Evolutionary conservation across 1,140 invertebrate species (phyloP).

Genomic region (Mactra quadrangularis): DNA sequence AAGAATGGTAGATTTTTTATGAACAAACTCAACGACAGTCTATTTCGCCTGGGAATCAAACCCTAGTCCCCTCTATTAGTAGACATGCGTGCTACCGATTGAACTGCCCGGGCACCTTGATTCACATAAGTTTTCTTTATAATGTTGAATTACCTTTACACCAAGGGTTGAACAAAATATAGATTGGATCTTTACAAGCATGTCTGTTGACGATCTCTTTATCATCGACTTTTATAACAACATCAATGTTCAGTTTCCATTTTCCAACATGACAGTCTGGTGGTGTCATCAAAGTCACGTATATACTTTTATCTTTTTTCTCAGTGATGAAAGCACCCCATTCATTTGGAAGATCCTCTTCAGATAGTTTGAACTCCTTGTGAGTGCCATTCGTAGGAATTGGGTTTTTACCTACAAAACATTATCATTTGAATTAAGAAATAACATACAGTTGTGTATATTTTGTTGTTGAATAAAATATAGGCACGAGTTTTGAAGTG

Average conservation of each 20-base stretch:
- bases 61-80: no score
- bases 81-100: no score
- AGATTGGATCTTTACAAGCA: constrained; percentile 87
- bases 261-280: constrained; percentile 91
- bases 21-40: no score
- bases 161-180: constrained; percentile 95
- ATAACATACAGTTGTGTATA: no score
- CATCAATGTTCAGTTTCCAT: constrained; percentile 94
- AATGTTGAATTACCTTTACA: constrained; percentile 90
- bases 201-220: constrained; percentile 86
- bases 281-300: constrained; percentile 80
- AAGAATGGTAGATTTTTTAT: no score
- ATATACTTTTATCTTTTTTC: constrained; percentile 40
- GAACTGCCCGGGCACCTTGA: no score
- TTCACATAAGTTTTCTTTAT: not conserved
- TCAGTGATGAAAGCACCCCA: constrained; percentile 84
- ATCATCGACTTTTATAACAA: constrained; percentile 87
- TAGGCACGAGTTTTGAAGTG: no score
- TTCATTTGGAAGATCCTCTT: constrained; percentile 76
- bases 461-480: no score
- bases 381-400: constrained; percentile 91
- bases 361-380: constrained; percentile 88
- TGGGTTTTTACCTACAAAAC: constrained; percentile 88
- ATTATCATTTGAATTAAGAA: no score
- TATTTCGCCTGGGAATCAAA: no score